Percentiles rank a stretch among this genome's conserved stretches.
Evolutionary conservation across 2,888 invertebrate genomes (phyloP).

Genomic region (Caenorhabditis sp.): DNA sequence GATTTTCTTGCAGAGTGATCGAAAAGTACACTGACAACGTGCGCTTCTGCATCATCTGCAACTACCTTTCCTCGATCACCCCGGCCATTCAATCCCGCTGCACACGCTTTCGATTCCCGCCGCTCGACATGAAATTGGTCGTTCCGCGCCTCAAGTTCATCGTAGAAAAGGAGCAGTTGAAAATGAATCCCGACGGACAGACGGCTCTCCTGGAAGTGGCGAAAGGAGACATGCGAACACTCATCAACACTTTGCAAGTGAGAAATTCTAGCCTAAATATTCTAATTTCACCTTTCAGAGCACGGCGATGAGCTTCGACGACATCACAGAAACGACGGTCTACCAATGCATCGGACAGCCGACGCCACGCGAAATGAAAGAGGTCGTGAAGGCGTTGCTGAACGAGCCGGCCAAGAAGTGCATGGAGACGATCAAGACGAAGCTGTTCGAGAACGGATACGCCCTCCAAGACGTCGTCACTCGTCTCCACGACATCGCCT

Average conservation of each 20-base stretch:
- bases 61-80: slow-evolving; percentile 97
- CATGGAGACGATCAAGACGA: slow-evolving; percentile 81
- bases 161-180: slow-evolving; percentile 57
- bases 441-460: slow-evolving; percentile 91
- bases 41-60: slow-evolving; percentile 98
- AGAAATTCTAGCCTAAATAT: not conserved
- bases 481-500: slow-evolving; percentile 89
- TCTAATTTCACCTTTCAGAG: slow-evolving; percentile 82
- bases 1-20: slow-evolving; percentile 85
- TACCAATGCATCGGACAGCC: slow-evolving; percentile 98
- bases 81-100: slow-evolving; percentile 92
- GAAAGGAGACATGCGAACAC: slow-evolving; percentile 97
- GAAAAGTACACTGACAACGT: slow-evolving; percentile 99
- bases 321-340: slow-evolving; percentile 90
- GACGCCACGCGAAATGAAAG: slow-evolving; percentile 89
- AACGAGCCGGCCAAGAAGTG: slow-evolving; percentile 78
- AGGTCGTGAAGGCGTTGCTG: slow-evolving; percentile 88
- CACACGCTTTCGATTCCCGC: slow-evolving; percentile 77
- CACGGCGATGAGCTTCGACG: slow-evolving; percentile 92
- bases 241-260: slow-evolving; percentile 92
- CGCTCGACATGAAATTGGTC: slow-evolving; percentile 86
- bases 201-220: slow-evolving; percentile 91
- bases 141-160: slow-evolving; percentile 90
- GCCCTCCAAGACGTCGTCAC: slow-evolving; percentile 94
- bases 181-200: slow-evolving; percentile 87